These are phyloP conservation scores for Caenorhabditis afra DNA, from an alignment of 2,888 invertebrate genomes.

Conservation along the genomic window DNA sequence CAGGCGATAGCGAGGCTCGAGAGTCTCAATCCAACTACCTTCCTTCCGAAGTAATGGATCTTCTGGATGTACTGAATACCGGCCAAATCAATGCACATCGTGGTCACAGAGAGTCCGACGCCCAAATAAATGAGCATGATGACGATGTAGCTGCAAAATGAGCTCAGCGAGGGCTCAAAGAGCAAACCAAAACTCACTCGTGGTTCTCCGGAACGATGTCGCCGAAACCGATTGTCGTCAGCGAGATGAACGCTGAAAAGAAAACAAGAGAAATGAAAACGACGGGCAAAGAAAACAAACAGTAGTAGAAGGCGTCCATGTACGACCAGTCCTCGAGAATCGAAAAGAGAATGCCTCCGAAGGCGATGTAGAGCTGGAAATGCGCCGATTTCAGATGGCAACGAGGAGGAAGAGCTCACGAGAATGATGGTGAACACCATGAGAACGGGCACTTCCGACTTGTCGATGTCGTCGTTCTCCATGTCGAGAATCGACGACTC, in stretches of 20 bases:
- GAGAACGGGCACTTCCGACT: constrained; percentile 79
- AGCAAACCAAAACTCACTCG: constrained; percentile 59
- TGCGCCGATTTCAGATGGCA: background rate
- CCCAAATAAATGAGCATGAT: constrained; percentile 80
- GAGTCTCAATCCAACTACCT: constrained; percentile 45
- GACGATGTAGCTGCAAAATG: constrained; percentile 73
- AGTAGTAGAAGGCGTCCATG: constrained; percentile 83
- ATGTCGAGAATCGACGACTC: constrained; percentile 61
- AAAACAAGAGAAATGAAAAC: constrained; percentile 6
- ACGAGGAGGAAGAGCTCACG: constrained; percentile 52
- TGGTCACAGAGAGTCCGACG: constrained; percentile 80
- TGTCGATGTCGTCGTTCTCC: constrained; percentile 70
- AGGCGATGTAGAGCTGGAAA: constrained; percentile 80
- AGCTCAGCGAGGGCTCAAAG: background rate
- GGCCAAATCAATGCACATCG: constrained; percentile 81
- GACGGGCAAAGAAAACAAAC: constrained; percentile 67
- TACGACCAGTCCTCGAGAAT: constrained; percentile 82
- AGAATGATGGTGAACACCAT: constrained; percentile 81
- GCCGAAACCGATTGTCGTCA: constrained; percentile 80
- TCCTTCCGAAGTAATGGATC: constrained; percentile 81
- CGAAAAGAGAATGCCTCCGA: constrained; percentile 81
- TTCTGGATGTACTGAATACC: constrained; percentile 80
- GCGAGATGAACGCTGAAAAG: constrained; percentile 77
- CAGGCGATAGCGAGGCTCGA: background rate
- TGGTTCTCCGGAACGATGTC: constrained; percentile 79